Evolutionary conservation across 2,888 invertebrate species (phyloP).

Genomic region (Cheilosia variabilis): DNA sequence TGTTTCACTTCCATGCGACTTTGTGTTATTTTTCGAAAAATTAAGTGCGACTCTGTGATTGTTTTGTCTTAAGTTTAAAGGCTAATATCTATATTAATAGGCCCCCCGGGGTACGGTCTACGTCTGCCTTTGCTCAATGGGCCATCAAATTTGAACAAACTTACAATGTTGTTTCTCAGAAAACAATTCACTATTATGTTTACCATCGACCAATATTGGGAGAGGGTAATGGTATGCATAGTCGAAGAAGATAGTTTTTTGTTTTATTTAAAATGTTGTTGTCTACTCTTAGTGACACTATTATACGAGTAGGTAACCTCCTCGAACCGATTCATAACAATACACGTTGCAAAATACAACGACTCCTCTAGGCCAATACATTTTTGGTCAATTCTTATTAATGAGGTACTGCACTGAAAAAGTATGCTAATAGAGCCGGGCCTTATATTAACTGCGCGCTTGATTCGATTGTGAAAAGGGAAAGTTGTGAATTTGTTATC

Average conservation of each 20-base stretch:
- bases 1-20: too few relatives aligned
- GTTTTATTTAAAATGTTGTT: too few relatives aligned
- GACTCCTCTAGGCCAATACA: not conserved
- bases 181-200: not conserved
- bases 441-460: not conserved
- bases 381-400: slow-evolving; percentile 10
- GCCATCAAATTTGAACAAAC: slow-evolving; percentile 32
- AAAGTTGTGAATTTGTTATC: slow-evolving; percentile 52
- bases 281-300: too few relatives aligned
- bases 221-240: slow-evolving; percentile 24
- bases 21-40: too few relatives aligned
- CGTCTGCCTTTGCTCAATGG: slow-evolving; percentile 17
- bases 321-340: slow-evolving; percentile 1
- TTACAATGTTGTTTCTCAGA: slow-evolving; percentile 1
- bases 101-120: not conserved
- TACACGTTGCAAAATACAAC: slow-evolving; percentile 7
- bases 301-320: not conserved
- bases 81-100: not conserved
- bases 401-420: slow-evolving; percentile 10
- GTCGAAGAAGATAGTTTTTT: not conserved
- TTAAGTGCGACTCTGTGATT: not conserved
- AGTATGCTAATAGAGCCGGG: slow-evolving; percentile 23
- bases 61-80: slow-evolving; percentile 3
- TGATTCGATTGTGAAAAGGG: slow-evolving; percentile 48
- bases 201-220: slow-evolving; percentile 1